phyloP scores from a whole-genome alignment of 2,888 invertebrate genomes.

The Leucozona laternaria region DNA sequence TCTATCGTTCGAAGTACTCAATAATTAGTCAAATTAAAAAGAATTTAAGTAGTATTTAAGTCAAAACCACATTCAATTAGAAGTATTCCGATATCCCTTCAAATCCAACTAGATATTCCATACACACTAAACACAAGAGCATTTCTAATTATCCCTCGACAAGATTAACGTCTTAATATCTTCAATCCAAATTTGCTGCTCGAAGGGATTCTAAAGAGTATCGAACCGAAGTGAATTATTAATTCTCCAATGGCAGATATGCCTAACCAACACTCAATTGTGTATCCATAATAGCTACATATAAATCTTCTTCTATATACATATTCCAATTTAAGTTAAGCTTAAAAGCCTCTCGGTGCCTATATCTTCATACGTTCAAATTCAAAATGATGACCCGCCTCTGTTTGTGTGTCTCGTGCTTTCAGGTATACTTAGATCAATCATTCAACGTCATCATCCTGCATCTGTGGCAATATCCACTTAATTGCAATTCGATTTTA shows the following conservation, averaged over 20 bases:
- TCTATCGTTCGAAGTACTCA: too few species aligned
- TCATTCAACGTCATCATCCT: slow-evolving; percentile 64
- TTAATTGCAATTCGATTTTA: slow-evolving; percentile 73
- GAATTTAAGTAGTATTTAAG: too few species aligned
- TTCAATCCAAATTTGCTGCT: slow-evolving; percentile 23
- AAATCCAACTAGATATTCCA: background rate
- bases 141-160: slow-evolving; percentile 11
- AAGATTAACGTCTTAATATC: slow-evolving; percentile 54
- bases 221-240: slow-evolving; percentile 35
- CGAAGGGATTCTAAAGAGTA: slow-evolving; percentile 9
- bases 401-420: background rate
- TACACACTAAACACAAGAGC: slow-evolving; percentile 23
- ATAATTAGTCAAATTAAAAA: too few species aligned
- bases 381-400: slow-evolving; percentile 23
- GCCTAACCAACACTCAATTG: slow-evolving; percentile 3
- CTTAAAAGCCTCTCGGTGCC: slow-evolving; percentile 29
- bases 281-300: background rate
- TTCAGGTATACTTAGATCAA: slow-evolving; percentile 46
- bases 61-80: too few species aligned
- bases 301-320: too few species aligned
- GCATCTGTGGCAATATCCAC: slow-evolving; percentile 67
- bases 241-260: slow-evolving; percentile 32
- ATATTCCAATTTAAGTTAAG: slow-evolving; percentile 29
- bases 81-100: background rate
- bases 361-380: background rate